phyloP scores from a whole-genome alignment of 2,888 invertebrate genomes.

The Chaitophorus viminalis region DNA sequence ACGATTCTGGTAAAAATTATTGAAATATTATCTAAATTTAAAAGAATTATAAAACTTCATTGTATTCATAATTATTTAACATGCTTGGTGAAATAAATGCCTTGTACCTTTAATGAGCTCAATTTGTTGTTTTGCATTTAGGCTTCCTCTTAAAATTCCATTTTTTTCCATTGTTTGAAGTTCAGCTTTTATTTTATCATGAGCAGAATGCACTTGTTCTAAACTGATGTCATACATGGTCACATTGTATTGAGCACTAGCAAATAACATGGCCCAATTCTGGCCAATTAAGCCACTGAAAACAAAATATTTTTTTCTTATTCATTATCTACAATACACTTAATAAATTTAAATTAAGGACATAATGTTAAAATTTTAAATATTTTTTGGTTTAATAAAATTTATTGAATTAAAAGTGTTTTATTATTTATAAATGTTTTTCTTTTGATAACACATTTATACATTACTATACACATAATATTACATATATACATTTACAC shows the following conservation, averaged over 20 bases:
- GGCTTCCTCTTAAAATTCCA: conserved; percentile 79
- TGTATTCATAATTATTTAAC: neutral
- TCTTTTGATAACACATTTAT: too few species aligned
- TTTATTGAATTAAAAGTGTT: too few species aligned
- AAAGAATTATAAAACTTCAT: neutral
- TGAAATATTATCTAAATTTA: neutral
- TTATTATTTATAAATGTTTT: too few species aligned
- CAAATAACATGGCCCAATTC: conserved; percentile 97
- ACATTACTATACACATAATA: too few species aligned
- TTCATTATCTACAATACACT: too few species aligned
- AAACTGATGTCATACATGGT: conserved; percentile 84
- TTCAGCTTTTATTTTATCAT: conserved; percentile 79
- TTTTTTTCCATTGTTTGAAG: conserved; percentile 76
- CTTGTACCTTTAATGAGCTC: conserved; percentile 78
- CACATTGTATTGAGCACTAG: conserved; percentile 90
- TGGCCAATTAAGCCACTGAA: conserved; percentile 92
- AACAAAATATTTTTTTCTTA: conserved; percentile 64
- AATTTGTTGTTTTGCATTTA: conserved; percentile 80
- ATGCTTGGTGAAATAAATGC: neutral
- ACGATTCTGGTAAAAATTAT: too few species aligned
- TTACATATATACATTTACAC: too few species aligned
- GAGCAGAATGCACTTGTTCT: conserved; percentile 78
- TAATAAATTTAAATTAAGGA: neutral
- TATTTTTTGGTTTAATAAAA: too few species aligned
- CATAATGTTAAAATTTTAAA: neutral